Conservation (phyloP, 2,888 invertebrate species). For the Eustalomyia histrio region DNA sequence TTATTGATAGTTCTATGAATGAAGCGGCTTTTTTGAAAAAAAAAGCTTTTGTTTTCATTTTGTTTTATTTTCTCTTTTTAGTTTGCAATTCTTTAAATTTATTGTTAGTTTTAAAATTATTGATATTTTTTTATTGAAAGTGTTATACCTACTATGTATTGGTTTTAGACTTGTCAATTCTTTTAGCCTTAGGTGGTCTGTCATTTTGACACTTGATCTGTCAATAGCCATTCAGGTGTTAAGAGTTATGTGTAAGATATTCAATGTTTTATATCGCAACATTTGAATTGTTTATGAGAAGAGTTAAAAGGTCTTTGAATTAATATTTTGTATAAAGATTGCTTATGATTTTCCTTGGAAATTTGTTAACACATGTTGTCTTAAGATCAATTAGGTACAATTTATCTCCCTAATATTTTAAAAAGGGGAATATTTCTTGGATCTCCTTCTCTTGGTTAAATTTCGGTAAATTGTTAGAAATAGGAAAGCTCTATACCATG, state of each 20-base stretch:
- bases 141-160: not conserved
- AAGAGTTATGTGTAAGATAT: constrained; percentile 40
- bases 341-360: too few species aligned
- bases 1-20: constrained; percentile 59
- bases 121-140: constrained; percentile 21
- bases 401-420: too few species aligned
- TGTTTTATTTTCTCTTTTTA: not conserved
- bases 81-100: constrained; percentile 9
- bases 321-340: not conserved
- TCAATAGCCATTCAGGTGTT: constrained; percentile 40
- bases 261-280: constrained; percentile 3
- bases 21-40: constrained; percentile 39
- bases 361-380: too few species aligned
- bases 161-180: constrained; percentile 23
- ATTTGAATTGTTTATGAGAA: not conserved
- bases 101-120: constrained; percentile 14
- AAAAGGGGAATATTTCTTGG: too few species aligned
- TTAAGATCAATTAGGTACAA: too few species aligned
- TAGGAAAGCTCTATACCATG: too few species aligned
- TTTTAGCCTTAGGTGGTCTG: constrained; percentile 44
- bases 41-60: constrained; percentile 3
- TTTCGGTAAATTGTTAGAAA: too few species aligned
- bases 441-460: too few species aligned
- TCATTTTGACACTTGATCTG: constrained; percentile 35
- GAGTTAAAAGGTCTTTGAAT: not conserved